Evolutionary conservation across 2,797 vertebrate species (phyloP), one percentile per base, ranked within the genome.

Genomic region (Distichodus sexfasciatus): DNA sequence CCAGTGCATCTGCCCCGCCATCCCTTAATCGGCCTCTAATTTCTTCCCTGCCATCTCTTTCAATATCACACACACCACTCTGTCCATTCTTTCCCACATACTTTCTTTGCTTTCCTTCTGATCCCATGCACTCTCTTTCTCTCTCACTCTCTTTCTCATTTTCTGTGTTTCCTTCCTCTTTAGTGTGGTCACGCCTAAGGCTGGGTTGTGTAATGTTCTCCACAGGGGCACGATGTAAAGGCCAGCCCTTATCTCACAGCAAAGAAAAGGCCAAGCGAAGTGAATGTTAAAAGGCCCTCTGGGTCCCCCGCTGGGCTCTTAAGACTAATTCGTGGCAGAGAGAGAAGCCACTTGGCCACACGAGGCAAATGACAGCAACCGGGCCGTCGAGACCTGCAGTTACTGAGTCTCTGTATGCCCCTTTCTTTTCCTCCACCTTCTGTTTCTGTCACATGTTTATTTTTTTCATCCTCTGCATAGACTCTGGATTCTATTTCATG

Each of bases 261-360:
- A 31, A 63, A 31, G 46, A 71, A 53, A 67, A 63, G 36, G 28
- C 36, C 63, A 46, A 51, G 63, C 14, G 44, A 26, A 26, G 46
- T 50, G 21, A 51, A 26, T 53, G 14, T 57, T n/a, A 53, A 33
- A 17, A 23, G 54, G 62, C 36, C 48, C 36, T 23, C 11, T 14
- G 29, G 61, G 62, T 43, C 50, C 8, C 60, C 58, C 14, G 8
- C 7, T 12, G 59, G 63, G 46, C 64, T 41, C 15, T 61, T 60
- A 64, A 64, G 63, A 40, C 58, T 73, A 64, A 77, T 74, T 78
- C 41, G 71, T 12, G 64, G 50, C 38, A 63, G 10, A 72, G 47
- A 72, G 47, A 69, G 50, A 23, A 64, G 55, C 43, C 55, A 23
- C 51, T 50, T 66, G 31, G 50, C 38, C 46, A 43, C 38, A 26